Base-by-base conservation (phyloP, 2,113 vertebrate genomes). In the Pseudopodoces humilis region DNA sequence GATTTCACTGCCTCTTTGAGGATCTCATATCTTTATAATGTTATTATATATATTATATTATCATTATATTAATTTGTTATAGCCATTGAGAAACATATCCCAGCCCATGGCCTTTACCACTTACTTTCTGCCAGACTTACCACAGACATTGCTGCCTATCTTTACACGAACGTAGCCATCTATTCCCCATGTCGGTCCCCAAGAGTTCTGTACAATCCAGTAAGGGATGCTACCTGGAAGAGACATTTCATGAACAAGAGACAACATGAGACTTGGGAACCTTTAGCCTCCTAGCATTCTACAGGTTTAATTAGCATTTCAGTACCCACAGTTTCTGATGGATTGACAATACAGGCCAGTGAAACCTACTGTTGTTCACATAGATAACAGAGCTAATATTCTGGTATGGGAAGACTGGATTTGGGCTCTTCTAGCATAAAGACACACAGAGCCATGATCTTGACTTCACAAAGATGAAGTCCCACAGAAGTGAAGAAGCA, bases 181-280 rank as follows among this genome's bases (percentile, higher is more conserved):
- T n/a, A 98, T 95, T 84, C 99, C 99, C 99, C 99, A 99, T 0
- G 97, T 64, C 3, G 88, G 95, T 19, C 99, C 99, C 99, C 99
- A 99, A 0, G 99, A 99, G 96, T 99, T 99, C 79, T 98, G 98
- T 27, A 99, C 98, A 39, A 99, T 99, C 99, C 99, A 99, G 94
- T 98, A 99, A 2, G 99, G 99, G 77, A 97, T 97, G 25, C 95
- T 98, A 84, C 99, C 99, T 99, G 56, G 68, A 98, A 87, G 30
- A 92, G 30, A 92, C 24, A 64, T 83, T 63, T 90, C 9, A 58
- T 64, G 39, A 85, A 58, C 5, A 77, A 44, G 17, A 75, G 44
- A 41, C 24, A 80, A 86, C 4, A 5, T 17, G 17, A 78, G 27
- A 86, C 22, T 9, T 28, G n/a, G 27, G 31, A 94, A 90, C 23